phyloP scores from a whole-genome alignment of 2,797 vertebrate species.

The Sorex maritimensis region DNA sequence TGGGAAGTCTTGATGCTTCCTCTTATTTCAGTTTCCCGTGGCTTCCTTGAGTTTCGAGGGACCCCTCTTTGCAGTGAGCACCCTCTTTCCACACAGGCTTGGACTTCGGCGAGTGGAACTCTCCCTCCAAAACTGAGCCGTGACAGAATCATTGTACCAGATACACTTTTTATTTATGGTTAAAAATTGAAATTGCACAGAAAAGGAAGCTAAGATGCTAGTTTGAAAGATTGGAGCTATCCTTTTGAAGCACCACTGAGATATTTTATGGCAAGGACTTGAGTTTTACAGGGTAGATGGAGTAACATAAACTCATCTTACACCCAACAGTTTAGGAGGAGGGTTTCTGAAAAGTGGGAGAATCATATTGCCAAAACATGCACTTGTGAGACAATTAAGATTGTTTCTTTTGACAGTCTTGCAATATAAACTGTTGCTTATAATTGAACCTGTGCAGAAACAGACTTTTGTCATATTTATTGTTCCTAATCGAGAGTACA shows the following conservation, averaged over 20 bases:
- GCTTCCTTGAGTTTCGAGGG: neutral
- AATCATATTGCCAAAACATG: neutral
- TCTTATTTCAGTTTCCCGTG: no score
- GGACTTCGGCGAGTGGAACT: neutral
- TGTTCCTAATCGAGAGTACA: constrained; percentile 17
- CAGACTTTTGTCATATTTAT: neutral
- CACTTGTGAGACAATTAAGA: neutral
- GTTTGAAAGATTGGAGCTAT: neutral
- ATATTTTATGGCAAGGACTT: neutral
- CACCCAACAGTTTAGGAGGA: neutral
- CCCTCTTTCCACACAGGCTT: no score
- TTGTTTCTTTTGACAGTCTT: constrained; percentile 1
- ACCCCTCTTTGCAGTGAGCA: neutral
- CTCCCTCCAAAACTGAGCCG: neutral
- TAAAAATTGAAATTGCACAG: constrained; percentile 4
- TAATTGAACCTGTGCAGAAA: neutral
- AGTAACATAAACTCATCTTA: neutral
- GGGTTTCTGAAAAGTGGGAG: neutral
- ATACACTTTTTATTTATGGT: neutral
- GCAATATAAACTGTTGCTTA: neutral
- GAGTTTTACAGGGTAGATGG: neutral
- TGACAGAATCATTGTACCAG: neutral
- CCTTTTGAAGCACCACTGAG: neutral
- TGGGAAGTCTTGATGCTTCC: neutral
- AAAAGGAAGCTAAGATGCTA: constrained; percentile 10